Conservation (phyloP, 1,140 invertebrate genomes). For the Trialeurodes vaporariorum region DNA sequence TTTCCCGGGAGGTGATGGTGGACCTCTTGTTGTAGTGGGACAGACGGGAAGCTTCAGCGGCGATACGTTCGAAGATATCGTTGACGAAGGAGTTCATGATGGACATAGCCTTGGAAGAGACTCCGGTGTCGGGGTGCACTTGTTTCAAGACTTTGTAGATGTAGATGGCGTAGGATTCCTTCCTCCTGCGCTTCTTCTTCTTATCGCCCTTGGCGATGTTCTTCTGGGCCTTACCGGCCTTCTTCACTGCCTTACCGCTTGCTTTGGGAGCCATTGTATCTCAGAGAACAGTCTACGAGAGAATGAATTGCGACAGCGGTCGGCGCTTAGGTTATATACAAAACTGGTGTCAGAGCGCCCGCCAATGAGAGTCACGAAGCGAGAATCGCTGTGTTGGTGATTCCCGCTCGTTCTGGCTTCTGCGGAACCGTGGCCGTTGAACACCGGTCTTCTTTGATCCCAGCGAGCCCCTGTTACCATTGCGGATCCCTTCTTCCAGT, state of each 20-base stretch:
- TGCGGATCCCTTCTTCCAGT: too few species aligned
- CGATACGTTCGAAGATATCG: slow-evolving; percentile 56
- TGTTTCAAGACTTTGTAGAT: slow-evolving; percentile 60
- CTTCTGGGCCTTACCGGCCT: slow-evolving; percentile 43
- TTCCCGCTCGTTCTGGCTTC: too few species aligned
- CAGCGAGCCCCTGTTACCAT: too few species aligned
- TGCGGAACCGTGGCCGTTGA: too few species aligned
- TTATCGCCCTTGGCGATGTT: slow-evolving; percentile 35
- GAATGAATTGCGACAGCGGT: too few species aligned
- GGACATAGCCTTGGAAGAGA: slow-evolving; percentile 47
- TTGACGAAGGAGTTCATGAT: slow-evolving; percentile 52
- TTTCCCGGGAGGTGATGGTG: slow-evolving; percentile 42
- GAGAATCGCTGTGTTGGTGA: too few species aligned
- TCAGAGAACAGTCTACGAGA: too few species aligned
- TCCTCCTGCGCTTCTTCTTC: slow-evolving; percentile 45
- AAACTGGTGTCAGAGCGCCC: too few species aligned
- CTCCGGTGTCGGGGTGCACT: slow-evolving; percentile 54
- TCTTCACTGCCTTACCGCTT: slow-evolving; percentile 32
- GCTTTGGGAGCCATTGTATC: slow-evolving; percentile 4
- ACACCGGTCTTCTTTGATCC: too few species aligned
- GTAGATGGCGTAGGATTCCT: slow-evolving; percentile 56
- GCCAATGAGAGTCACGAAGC: too few species aligned
- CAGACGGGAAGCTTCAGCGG: slow-evolving; percentile 52
- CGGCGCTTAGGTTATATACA: too few species aligned
- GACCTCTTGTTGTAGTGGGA: slow-evolving; percentile 58